phyloP scores from a whole-genome alignment of 2,113 vertebrate species.

The human region DNA sequence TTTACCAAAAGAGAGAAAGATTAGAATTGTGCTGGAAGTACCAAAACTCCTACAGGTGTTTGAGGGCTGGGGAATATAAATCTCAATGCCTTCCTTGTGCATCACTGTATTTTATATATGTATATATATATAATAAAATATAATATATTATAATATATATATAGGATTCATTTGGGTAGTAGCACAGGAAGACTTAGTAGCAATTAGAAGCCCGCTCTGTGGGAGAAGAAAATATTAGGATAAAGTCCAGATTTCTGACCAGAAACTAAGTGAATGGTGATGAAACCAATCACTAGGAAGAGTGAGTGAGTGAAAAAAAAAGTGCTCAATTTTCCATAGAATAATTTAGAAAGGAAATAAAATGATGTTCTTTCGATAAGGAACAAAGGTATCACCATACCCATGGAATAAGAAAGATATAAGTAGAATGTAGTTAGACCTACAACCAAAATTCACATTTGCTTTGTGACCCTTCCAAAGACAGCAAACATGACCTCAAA shows the following conservation, averaged over 20 bases:
- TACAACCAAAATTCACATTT: background rate
- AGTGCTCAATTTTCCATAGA: background rate
- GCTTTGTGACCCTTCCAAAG: background rate
- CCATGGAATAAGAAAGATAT: background rate
- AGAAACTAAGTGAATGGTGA: background rate
- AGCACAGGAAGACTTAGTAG: background rate
- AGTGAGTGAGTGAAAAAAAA: background rate
- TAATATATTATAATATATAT: background rate
- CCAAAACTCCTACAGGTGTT: background rate
- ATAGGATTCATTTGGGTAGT: background rate
- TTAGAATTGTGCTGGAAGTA: background rate
- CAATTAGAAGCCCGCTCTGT: background rate
- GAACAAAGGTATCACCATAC: background rate
- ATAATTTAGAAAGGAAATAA: constrained; percentile 17
- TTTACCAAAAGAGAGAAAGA: background rate
- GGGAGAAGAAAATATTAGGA: background rate
- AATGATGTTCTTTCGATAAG: background rate
- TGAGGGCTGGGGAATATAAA: background rate
- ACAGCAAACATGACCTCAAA: background rate
- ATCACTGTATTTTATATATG: background rate
- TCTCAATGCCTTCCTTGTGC: background rate
- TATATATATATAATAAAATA: background rate
- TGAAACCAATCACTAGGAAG: background rate
- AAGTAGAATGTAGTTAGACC: background rate
- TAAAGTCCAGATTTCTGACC: background rate